A percentile compares a stretch with the other conserved stretches of the same genome.
phyloP scores from a whole-genome alignment of 2,888 invertebrate species.

The Chaetogeoica ovagalla region DNA sequence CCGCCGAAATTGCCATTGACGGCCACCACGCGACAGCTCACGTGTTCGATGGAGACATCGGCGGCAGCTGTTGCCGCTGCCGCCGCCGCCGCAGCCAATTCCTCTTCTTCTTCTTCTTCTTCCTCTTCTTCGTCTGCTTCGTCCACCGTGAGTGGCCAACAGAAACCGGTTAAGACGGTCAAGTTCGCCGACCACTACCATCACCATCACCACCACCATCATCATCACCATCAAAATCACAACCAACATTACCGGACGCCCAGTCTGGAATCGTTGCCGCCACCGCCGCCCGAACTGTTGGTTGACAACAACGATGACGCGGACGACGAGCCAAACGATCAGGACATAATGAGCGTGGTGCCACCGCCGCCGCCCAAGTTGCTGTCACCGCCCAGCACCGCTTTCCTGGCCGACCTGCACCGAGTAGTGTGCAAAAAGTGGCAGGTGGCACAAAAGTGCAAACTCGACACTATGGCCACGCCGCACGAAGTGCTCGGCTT shows the following conservation, averaged over 20 bases:
- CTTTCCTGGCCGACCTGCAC: constrained; percentile 81
- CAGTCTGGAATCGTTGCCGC: constrained; percentile 59
- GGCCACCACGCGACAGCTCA: constrained; percentile 85
- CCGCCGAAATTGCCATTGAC: constrained; percentile 89
- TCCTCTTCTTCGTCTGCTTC: neutral
- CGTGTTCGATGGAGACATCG: constrained; percentile 66
- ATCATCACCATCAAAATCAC: neutral
- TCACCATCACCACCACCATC: neutral
- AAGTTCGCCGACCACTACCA: constrained; percentile 27
- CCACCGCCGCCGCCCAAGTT: constrained; percentile 67
- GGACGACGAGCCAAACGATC: constrained; percentile 65
- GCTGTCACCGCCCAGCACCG: constrained; percentile 58
- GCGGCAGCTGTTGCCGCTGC: neutral
- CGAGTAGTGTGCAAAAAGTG: constrained; percentile 91
- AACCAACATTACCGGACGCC: constrained; percentile 50
- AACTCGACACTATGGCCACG: constrained; percentile 81
- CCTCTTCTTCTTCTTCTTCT: neutral
- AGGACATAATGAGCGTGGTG: constrained; percentile 65
- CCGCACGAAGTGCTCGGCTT: constrained; percentile 91
- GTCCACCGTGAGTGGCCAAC: constrained; percentile 1
- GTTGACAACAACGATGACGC: constrained; percentile 59
- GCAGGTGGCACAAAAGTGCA: constrained; percentile 91
- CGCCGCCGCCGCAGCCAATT: neutral
- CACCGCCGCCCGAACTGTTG: constrained; percentile 74
- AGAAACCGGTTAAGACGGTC: constrained; percentile 44